These are phyloP conservation scores for Mastomys coucha DNA, from an alignment of 2,113 vertebrate species.

Conservation along the genomic window DNA sequence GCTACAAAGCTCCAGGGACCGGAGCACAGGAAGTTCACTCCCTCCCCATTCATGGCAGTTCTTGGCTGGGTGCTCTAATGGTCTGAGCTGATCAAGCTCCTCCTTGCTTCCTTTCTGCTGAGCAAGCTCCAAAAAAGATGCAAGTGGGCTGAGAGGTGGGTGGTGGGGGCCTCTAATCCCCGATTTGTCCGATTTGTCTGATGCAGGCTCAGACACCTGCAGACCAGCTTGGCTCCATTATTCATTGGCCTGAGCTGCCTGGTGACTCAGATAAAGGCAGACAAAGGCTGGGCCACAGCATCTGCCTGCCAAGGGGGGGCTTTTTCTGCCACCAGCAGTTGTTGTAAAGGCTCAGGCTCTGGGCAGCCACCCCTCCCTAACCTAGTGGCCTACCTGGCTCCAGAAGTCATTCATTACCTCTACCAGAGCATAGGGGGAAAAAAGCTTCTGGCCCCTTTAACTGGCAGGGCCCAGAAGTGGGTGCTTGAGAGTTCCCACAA, in stretches of 20 bases:
- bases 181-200: constrained; percentile 82
- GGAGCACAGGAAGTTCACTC: neutral
- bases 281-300: constrained; percentile 87
- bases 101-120: neutral
- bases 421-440: constrained; percentile 63
- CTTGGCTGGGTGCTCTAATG: neutral
- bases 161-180: constrained; percentile 85
- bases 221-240: constrained; percentile 86
- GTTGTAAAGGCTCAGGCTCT: constrained; percentile 81
- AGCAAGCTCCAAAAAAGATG: neutral
- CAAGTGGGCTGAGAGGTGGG: neutral
- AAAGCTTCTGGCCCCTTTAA: neutral
- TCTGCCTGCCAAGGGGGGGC: constrained; percentile 85
- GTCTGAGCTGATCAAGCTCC: neutral
- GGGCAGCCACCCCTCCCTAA: constrained; percentile 64
- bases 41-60: neutral
- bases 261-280: constrained; percentile 87
- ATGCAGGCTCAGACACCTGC: constrained; percentile 78
- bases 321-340: constrained; percentile 82
- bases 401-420: constrained; percentile 79
- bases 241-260: constrained; percentile 88
- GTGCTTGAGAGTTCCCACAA: neutral
- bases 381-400: constrained; percentile 46
- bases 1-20: neutral
- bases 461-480: neutral